Evolutionary conservation across 2,888 invertebrate species (phyloP), one percentile per base, ranked within the genome.

Genomic region (Adelognathus sp.): DNA sequence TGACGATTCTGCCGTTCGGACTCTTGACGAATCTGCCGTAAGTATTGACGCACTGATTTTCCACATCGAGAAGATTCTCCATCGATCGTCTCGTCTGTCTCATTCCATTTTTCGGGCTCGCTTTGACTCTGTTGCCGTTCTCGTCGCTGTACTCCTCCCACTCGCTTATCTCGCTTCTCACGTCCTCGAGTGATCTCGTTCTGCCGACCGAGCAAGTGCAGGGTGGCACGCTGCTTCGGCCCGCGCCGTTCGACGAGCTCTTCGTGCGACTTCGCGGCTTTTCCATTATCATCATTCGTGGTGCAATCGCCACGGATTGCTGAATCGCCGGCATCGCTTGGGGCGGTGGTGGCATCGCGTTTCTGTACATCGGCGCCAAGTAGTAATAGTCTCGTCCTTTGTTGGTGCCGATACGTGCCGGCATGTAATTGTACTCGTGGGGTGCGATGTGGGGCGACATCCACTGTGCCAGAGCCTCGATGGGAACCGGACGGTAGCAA

Each of bases 111-210:
- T 93, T 93, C 0, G 93, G 79, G 21, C 84, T 87, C 6, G 80
- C 92, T 29, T 93, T 93, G 29, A 94, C 92, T 9, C 93, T 92
- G 84, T 94, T 94, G 46, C 94, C 94, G 84, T 94, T 94, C 85
- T 94, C 93, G 76, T 94, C 94, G 78, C 93, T 93, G 81, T 93
- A 90, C 46, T 91, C 94, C 81, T 94, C 94, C 94, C 94, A 95
- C 71, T 93, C 92, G 86, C 94, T 93, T 56, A 95, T 92, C 76
- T 95, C 95, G 21, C 94, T 93, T 56, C 95, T 93, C 11, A 96
- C 95, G 87, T 96, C 96, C 86, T 96, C 96, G 90, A 96, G 92
- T 1, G 96, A 96, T 70, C 95, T 93, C 14, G 96, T 95, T 56
- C 95, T 93, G 2, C 91, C 91, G 6, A 90, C 86, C 60, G 93